Conservation (phyloP, 2,113 vertebrate genomes). For the Calyptomena viridis region DNA sequence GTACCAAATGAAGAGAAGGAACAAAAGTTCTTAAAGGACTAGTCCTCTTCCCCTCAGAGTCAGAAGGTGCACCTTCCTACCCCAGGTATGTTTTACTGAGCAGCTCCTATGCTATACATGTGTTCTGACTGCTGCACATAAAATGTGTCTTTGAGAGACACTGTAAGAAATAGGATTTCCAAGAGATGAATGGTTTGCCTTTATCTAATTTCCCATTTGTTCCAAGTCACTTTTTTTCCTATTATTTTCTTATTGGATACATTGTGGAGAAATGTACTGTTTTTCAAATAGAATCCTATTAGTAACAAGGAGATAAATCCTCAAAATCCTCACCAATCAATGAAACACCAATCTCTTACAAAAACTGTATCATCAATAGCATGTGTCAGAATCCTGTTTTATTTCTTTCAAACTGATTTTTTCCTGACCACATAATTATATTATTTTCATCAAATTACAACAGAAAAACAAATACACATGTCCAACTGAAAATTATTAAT, state of each 20-base stretch:
- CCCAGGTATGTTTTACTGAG: not conserved
- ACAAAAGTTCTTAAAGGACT: not conserved
- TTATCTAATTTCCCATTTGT: not conserved
- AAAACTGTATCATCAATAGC: not conserved
- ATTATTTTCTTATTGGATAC: not conserved
- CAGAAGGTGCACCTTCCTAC: not conserved
- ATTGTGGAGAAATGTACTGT: not conserved
- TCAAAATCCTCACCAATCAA: not conserved
- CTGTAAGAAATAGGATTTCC: not conserved
- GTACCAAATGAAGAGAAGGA: not conserved
- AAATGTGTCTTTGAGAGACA: not conserved
- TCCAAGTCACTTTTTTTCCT: not conserved
- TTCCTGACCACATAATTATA: not conserved
- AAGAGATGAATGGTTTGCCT: not conserved
- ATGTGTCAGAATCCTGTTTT: not conserved
- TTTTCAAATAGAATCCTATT: not conserved
- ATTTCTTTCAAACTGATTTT: not conserved
- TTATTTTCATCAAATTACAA: conserved; percentile 18
- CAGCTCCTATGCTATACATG: not conserved
- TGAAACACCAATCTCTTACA: not conserved
- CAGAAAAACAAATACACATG: not conserved
- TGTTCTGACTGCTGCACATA: not conserved
- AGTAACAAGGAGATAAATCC: not conserved
- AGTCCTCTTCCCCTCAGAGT: not conserved
- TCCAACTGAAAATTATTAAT: not conserved